Conservation (phyloP, 2,888 invertebrate species). For the Plagodis pulveraria region DNA sequence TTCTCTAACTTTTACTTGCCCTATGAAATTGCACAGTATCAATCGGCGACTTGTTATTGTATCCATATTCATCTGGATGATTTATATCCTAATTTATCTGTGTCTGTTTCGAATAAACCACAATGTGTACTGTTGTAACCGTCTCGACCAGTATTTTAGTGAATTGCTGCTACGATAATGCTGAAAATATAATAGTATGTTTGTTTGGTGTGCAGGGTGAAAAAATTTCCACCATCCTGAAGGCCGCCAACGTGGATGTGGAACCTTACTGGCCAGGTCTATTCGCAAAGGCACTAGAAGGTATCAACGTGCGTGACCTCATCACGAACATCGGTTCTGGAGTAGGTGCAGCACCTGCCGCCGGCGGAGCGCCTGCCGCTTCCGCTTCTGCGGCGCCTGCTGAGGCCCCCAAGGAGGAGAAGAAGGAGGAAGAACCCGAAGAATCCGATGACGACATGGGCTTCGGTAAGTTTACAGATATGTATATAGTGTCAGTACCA, state of each 20-base stretch:
- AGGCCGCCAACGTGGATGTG: conserved; percentile 97
- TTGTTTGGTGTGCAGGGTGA: conserved; percentile 88
- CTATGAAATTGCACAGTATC: conserved; percentile 9
- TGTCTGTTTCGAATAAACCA: too few species aligned
- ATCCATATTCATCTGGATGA: conserved; percentile 31
- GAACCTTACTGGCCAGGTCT: conserved; percentile 99
- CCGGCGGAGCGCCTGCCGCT: conserved; percentile 87
- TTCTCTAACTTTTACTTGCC: background rate
- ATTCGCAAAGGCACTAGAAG: conserved; percentile 98
- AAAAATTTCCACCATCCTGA: conserved; percentile 98
- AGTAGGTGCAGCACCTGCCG: conserved; percentile 93
- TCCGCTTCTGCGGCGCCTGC: conserved; percentile 88
- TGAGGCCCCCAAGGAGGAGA: conserved; percentile 90
- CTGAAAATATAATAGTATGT: background rate
- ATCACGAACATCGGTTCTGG: conserved; percentile 97
- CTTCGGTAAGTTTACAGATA: conserved; percentile 87
- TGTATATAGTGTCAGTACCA: background rate
- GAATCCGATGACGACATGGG: conserved; percentile 98
- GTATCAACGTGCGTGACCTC: conserved; percentile 95
- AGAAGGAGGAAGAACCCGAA: conserved; percentile 91
- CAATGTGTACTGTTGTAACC: background rate
- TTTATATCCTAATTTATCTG: background rate
- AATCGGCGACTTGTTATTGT: background rate
- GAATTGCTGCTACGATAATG: background rate
- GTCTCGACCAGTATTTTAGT: conserved; percentile 16